Conservation (phyloP, 2,888 invertebrate species). For the Diarsia rubi region DNA sequence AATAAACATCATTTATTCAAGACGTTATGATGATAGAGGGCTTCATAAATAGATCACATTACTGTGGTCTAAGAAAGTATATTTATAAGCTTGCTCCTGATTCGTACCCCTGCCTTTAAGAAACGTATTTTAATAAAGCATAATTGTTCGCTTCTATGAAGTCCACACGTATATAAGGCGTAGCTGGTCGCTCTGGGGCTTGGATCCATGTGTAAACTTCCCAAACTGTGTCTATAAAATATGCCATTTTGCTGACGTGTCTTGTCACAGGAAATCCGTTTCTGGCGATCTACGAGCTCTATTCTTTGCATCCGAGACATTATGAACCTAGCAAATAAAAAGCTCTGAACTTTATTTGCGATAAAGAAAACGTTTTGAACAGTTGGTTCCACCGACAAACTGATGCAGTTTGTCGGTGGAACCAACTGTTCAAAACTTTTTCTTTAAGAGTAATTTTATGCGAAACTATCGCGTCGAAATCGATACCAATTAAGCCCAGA, state of each 20-base stretch:
- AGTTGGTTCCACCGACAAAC: neutral
- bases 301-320: constrained; percentile 19
- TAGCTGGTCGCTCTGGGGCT: neutral
- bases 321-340: constrained; percentile 25
- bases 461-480: constrained; percentile 14
- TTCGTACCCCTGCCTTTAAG: neutral
- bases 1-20: neutral
- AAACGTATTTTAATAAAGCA: neutral
- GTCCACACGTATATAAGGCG: no score
- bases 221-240: constrained; percentile 11
- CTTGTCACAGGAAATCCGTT: constrained; percentile 34
- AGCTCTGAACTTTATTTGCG: neutral
- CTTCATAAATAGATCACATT: neutral
- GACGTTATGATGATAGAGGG: neutral
- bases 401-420: no score
- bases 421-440: no score
- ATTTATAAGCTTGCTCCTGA: neutral
- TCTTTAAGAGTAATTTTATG: neutral
- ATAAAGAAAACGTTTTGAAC: constrained; percentile 5
- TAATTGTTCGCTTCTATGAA: neutral
- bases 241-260: constrained; percentile 33
- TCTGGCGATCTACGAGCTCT: constrained; percentile 12
- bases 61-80: neutral
- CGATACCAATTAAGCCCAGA: constrained; percentile 13
- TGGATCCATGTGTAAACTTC: neutral